Conservation (phyloP, 1,140 invertebrate species). For the Drosophila bocqueti region DNA sequence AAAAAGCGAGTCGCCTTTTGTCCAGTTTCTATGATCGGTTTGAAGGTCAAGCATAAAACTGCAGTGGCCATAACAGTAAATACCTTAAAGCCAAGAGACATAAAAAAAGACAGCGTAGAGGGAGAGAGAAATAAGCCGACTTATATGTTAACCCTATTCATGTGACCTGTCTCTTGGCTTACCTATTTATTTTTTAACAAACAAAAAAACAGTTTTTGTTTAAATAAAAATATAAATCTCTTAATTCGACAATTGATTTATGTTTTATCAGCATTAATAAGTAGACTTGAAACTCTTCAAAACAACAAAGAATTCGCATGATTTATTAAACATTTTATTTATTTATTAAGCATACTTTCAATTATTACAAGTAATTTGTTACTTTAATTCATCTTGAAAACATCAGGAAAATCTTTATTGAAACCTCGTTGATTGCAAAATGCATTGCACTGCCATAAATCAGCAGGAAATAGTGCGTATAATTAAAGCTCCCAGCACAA, state of each 20-base stretch:
- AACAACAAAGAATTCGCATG: neutral
- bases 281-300: neutral
- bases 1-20: slow-evolving; percentile 8
- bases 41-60: slow-evolving; percentile 37
- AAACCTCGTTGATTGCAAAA: slow-evolving; percentile 9
- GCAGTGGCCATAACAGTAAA: slow-evolving; percentile 19
- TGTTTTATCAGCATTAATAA: neutral
- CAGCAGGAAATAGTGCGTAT: slow-evolving; percentile 23
- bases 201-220: neutral
- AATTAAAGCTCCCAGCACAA: neutral
- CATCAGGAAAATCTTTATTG: neutral
- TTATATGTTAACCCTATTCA: neutral
- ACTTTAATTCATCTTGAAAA: neutral
- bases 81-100: neutral
- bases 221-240: too few relatives aligned
- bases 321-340: neutral
- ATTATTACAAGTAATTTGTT: slow-evolving; percentile 1
- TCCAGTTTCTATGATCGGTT: slow-evolving; percentile 17
- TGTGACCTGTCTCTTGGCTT: neutral
- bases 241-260: neutral
- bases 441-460: slow-evolving; percentile 11
- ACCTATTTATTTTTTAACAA: neutral
- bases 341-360: neutral
- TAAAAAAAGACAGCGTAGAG: neutral
- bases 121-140: neutral